A percentile compares a stretch with the other conserved stretches of the same genome.
These are phyloP conservation scores for Drosophila varians DNA, from an alignment of 1,140 invertebrate species.

Conservation along the genomic window DNA sequence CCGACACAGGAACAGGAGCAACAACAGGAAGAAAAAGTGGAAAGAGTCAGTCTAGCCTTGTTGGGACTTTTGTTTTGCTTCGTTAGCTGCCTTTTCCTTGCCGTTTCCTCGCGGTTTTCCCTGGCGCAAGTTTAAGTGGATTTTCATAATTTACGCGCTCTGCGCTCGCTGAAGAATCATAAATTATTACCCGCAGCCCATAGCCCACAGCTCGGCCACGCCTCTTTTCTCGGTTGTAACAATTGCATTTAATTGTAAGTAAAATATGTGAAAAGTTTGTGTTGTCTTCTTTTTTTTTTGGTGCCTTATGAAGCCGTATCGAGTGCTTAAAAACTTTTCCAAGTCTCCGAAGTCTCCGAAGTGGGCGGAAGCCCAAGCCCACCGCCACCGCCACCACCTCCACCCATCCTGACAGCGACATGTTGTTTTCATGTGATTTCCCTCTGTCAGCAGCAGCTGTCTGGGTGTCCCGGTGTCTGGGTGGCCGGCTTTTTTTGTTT, in stretches of 20 bases:
- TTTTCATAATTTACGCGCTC: constrained; percentile 80
- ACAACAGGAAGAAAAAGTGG: constrained; percentile 10
- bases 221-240: constrained; percentile 32
- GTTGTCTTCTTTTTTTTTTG: constrained; percentile 27
- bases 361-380: constrained; percentile 14
- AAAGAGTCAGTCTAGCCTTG: constrained; percentile 34
- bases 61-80: constrained; percentile 70
- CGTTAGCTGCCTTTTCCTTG: constrained; percentile 38
- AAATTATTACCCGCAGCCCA: constrained; percentile 55
- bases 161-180: constrained; percentile 61
- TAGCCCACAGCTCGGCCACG: constrained; percentile 29
- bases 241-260: constrained; percentile 81
- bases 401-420: constrained; percentile 61
- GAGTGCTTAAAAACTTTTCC: constrained; percentile 57
- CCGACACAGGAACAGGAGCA: constrained; percentile 6
- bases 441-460: constrained; percentile 60
- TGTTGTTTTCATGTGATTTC: constrained; percentile 79
- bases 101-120: constrained; percentile 23
- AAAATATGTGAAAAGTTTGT: constrained; percentile 80
- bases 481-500: constrained; percentile 45
- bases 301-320: constrained; percentile 18
- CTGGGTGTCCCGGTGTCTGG: constrained; percentile 19
- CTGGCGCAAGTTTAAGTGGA: constrained; percentile 75
- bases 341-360: constrained; percentile 56
- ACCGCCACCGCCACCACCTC: background rate